Base-by-base conservation (phyloP, 2,113 vertebrate genomes). In the Corythaixoides concolor region DNA sequence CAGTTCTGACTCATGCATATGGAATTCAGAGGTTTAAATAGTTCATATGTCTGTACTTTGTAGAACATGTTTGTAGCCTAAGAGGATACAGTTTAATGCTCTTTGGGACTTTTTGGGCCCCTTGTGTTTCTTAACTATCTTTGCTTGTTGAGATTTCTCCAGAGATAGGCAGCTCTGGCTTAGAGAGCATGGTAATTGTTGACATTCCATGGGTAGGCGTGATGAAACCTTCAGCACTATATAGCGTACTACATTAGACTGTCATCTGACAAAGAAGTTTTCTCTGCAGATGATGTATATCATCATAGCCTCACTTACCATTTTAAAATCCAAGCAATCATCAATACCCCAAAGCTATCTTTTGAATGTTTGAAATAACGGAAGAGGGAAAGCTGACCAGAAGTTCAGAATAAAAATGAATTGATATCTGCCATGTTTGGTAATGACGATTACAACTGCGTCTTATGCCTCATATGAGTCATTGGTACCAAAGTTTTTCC, bases 21-120 rank as follows among this genome's bases (percentile, higher is more conserved):
- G 27, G 89, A 97, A 96, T 96, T 78, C 45, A 69, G 78, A 91
- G 35, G 26, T 87, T 69, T 83, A 93, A 82, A 50, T 90, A 89
- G 80, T 93, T 96, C 69, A 37, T 91, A 63, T 72, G 28, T 72
- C 85, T 94, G 74, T 83, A 87, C 58, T 93, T 96, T 78, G 49
- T 91, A 63, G 47, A 84, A 84, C 30, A 50, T 9, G 12, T 88
- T 91, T 78, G 30, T 78, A 90, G 84, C 70, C 68, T 63, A 37
- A 78, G 68, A 81, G 90, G 92, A 81, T 94, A 70, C 62, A 85
- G 43, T 62, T 92, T 96, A 92, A 90, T 63, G 37, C 33, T 96
- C 75, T 83, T 70, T 69, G 90, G 58, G 93, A 90, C 56, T 89
- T 95, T 81, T 45, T 85, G 67, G 7, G n/a, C 19, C 58, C 59